Conservation (phyloP, 2,797 vertebrate species). For the Intellagama lesueurii region DNA sequence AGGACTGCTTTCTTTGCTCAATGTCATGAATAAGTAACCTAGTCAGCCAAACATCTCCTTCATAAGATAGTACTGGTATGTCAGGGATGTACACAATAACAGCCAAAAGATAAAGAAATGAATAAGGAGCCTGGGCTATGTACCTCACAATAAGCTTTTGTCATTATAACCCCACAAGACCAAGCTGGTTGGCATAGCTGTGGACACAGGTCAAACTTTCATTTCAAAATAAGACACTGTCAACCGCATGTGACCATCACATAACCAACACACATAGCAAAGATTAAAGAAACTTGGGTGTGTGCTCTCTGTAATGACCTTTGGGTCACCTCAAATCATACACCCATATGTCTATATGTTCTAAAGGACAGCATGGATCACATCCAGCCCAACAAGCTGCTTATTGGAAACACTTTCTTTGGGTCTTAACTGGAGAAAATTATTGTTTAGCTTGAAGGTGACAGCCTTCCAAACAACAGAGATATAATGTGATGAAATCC, state of each 20-base stretch:
- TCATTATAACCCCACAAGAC: not conserved
- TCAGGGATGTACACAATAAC: too few species aligned
- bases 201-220: not conserved
- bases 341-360: not conserved
- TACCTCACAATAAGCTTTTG: not conserved
- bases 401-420: not conserved
- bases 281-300: not conserved
- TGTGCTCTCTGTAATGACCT: not conserved
- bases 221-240: not conserved
- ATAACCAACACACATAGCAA: too few species aligned
- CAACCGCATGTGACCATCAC: not conserved
- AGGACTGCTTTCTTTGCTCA: too few species aligned
- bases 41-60: too few species aligned
- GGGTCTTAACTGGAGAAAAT: not conserved
- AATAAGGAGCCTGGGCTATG: not conserved
- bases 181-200: not conserved
- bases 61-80: too few species aligned
- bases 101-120: not conserved
- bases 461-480: not conserved
- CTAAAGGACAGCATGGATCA: not conserved
- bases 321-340: not conserved
- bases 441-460: not conserved
- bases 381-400: not conserved
- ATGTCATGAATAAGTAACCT: too few species aligned
- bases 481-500: not conserved